Evolutionary conservation across 2,797 vertebrate species (phyloP).

Genomic region (Decapterus maruadsi): DNA sequence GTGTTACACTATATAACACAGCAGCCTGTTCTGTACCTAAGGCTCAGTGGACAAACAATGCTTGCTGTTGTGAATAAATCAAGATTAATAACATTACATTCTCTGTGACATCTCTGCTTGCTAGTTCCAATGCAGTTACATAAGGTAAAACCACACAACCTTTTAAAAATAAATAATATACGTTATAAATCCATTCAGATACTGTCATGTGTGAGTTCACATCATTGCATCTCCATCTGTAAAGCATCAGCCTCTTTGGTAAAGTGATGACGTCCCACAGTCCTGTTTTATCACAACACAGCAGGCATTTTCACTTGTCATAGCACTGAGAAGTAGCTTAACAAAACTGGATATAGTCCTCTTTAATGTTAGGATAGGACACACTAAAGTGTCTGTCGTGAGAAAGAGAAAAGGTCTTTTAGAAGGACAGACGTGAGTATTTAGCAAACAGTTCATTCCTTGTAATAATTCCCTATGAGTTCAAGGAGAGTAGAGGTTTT

Average conservation of each 20-base stretch:
- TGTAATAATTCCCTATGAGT: not conserved
- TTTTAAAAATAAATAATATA: not conserved
- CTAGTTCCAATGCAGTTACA: not conserved
- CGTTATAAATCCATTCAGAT: not conserved
- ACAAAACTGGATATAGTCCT: not conserved
- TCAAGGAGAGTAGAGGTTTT: not conserved
- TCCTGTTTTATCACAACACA: not conserved
- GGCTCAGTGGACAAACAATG: not conserved
- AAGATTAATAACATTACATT: not conserved
- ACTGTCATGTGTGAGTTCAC: not conserved
- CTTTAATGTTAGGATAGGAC: not conserved
- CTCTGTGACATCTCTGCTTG: not conserved
- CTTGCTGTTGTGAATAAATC: not conserved
- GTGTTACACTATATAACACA: not conserved
- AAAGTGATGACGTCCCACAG: not conserved
- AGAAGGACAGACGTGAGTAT: not conserved
- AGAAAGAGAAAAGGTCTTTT: not conserved
- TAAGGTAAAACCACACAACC: not conserved
- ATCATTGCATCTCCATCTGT: conserved; percentile 9
- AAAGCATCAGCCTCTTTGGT: conserved; percentile 32
- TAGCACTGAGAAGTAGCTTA: not conserved
- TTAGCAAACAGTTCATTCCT: not conserved
- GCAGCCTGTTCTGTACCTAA: not conserved
- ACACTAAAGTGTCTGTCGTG: not conserved
- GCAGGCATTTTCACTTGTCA: not conserved